Evolutionary conservation across 2,888 invertebrate species (phyloP).

Genomic region (Nebria salina): DNA sequence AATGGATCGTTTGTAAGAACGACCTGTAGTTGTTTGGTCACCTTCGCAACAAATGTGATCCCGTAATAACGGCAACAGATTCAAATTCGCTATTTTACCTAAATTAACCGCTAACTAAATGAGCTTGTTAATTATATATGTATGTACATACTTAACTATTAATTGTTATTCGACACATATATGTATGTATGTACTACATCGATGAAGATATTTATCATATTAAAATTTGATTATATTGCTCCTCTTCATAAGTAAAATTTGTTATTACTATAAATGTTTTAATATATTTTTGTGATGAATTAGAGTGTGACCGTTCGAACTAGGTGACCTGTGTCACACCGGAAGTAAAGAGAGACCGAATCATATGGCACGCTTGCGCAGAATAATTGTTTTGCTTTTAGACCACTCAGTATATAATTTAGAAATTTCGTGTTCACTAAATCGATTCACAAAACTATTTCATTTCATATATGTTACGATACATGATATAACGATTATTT

Average conservation of each 20-base stretch:
- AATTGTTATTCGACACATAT: neutral
- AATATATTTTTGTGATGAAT: neutral
- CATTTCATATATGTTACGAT: too few species aligned
- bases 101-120: neutral
- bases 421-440: neutral
- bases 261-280: neutral
- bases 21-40: neutral
- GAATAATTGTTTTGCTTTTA: neutral
- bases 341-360: neutral
- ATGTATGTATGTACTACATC: neutral
- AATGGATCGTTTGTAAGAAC: neutral
- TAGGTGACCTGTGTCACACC: conserved; percentile 1
- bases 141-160: neutral
- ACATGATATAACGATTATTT: too few species aligned
- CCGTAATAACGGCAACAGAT: neutral
- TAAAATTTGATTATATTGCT: too few species aligned
- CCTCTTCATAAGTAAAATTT: neutral
- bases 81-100: neutral
- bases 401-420: neutral
- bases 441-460: neutral
- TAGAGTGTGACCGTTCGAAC: neutral
- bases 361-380: neutral
- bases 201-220: too few species aligned
- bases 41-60: neutral
- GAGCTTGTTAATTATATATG: neutral